Conservation (phyloP, 2,797 vertebrate species). For the Oreochromis mossambicus region DNA sequence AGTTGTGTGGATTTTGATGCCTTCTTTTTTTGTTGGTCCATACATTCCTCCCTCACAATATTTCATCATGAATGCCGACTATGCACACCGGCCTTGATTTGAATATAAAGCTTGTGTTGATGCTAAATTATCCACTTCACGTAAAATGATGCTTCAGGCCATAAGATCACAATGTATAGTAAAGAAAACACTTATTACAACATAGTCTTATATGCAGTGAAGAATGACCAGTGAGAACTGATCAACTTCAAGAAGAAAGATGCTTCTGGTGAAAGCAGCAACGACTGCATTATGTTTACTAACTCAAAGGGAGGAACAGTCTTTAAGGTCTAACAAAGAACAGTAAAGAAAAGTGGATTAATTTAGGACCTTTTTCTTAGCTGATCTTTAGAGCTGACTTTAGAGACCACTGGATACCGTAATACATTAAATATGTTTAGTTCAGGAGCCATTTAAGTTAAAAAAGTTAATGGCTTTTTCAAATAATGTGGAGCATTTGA, state of each 20-base stretch:
- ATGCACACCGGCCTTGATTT: background rate
- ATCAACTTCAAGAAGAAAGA: background rate
- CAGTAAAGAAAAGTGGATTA: background rate
- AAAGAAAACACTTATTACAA: background rate
- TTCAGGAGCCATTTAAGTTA: background rate
- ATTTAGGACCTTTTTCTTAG: too few relatives aligned
- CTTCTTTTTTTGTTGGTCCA: background rate
- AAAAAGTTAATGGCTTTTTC: background rate
- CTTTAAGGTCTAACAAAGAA: background rate
- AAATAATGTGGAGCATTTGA: background rate
- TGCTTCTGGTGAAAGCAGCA: background rate
- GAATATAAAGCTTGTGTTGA: background rate
- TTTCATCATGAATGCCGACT: background rate
- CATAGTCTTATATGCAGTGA: background rate
- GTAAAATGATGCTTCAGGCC: background rate
- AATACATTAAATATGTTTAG: background rate
- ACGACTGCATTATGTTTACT: background rate
- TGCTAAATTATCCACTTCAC: background rate
- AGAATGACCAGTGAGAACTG: background rate
- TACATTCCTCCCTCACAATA: background rate
- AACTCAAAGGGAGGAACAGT: background rate
- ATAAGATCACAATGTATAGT: background rate
- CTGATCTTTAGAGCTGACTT: background rate
- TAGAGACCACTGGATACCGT: background rate
- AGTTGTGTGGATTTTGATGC: background rate